A percentile compares a stretch with the other conserved stretches of the same genome.
These are phyloP conservation scores for Coecobrya sp. DNA, from an alignment of 2,888 invertebrate genomes.

Conservation along the genomic window DNA sequence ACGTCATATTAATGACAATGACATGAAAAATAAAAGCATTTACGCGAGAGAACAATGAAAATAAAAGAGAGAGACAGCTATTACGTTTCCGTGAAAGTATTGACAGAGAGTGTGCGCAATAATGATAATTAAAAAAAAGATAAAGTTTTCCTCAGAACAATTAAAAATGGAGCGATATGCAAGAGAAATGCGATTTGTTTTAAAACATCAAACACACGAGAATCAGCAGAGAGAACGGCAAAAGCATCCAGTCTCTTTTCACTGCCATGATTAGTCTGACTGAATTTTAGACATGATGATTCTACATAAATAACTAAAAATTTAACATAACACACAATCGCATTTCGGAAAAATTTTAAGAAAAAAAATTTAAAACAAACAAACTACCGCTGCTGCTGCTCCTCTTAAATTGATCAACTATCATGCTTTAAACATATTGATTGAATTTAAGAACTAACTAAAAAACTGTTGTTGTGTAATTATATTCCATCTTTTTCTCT, in stretches of 20 bases:
- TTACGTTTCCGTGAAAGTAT: too few species aligned
- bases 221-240: not conserved
- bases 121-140: not conserved
- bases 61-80: too few species aligned
- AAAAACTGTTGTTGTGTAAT: too few species aligned
- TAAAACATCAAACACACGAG: not conserved
- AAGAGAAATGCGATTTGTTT: not conserved
- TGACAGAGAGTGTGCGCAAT: too few species aligned
- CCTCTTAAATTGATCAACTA: not conserved
- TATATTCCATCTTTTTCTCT: too few species aligned
- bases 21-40: slow-evolving; percentile 6
- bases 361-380: not conserved
- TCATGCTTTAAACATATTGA: too few species aligned
- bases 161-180: not conserved
- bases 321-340: not conserved
- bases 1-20: slow-evolving; percentile 45
- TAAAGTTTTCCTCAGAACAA: not conserved
- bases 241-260: slow-evolving; percentile 44
- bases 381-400: not conserved
- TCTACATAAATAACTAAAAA: not conserved
- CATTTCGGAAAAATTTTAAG: too few species aligned
- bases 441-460: not conserved
- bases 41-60: not conserved
- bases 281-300: slow-evolving; percentile 55
- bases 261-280: slow-evolving; percentile 64